Evolutionary conservation across 2,113 vertebrate species (phyloP), one percentile per base, ranked within the genome.

Genomic region (Cyanoliseus patagonus): DNA sequence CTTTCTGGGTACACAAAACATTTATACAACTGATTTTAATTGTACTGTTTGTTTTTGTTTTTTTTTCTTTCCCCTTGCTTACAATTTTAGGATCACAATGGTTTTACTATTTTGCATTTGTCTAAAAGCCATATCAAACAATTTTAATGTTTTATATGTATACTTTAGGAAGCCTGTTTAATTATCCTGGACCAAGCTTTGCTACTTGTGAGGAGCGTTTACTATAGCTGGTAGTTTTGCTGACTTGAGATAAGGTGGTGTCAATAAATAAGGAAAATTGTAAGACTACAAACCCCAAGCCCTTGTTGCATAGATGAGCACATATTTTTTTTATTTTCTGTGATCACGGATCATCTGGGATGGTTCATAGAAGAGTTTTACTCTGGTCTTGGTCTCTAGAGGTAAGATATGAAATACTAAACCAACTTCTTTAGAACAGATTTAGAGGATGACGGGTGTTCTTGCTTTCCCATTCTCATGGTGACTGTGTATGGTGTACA

Each of bases 381-480:
- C 9, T 76, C 67, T 55, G 18, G 18, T 41, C 5, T 82, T 73
- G 6, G 11, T 84, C 67, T 85, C 84, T 62, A 88, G 46, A 74
- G 35, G 30, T 66, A 92, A 86, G 37, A 67, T 47, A 59, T 53
- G 15, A 94, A 90, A 81, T 51, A 61, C 30, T 69, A 74, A 70
- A 37, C 1, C 33, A 69, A 52, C 13, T 39, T 62, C 39, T 88
- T 84, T 24, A 67, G 17, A 92, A 66, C 57, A 27, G 24, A 76
- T 90, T 87, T 92, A 69, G 19, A 51, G 52, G 11, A 39, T 75
- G 33, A 17, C 0, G 0, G 7, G 9, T 52, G 10, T 73, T 91
- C 53, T 73, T 94, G 27, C 20, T 83, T 90, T 96, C 52, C 28
- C 53, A 33, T 79, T 94, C 78, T 70, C 44, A 61, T 35, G 53